Evolutionary conservation across 2,797 vertebrate genomes (phyloP), one percentile per base, ranked within the genome.

Genomic region (Psittacula derbiana): DNA sequence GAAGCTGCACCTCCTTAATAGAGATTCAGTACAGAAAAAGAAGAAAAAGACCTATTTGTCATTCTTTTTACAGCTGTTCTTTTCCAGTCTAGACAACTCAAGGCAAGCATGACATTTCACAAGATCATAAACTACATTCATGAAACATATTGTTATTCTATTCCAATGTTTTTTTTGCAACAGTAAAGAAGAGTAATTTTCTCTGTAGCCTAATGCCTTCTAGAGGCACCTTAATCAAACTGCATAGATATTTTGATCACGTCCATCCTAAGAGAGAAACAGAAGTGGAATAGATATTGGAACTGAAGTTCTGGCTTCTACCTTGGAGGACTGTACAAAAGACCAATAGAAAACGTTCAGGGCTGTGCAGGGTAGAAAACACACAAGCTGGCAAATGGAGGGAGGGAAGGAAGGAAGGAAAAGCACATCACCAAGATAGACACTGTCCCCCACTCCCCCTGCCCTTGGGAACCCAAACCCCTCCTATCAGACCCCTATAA

Each of bases 31-130:
- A 87, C 19, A 66, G 52, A 82, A 90, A 88, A 93, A 87, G 49
- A 81, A 91, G 73, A 86, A 83, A 91, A 94, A 52, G 43, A 80
- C 36, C 57, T 82, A 89, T 92, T 87, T 89, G 74, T 94, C 64
- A 86, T 93, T 92, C 50, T 80, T 93, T 94, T 88, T 88, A 86
- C 65, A 84, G 71, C 49, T 89, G 75, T 80, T 95, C 86, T 86
- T 95, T 92, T 80, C 69, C 80, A 78, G 74, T 82, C 83, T 83
- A 95, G 88, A 93, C 90, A 93, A 86, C 84, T 92, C 86, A 89
- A 95, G 72, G 90, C 53, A 95, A 93, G 62, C 80, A n/a, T 79
- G 78, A 90, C 80, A 93, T 89, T 95, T 95, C 90, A 88, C 69
- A 90, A 52, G 65, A 83, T 58, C 89, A 93, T 86, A 93, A 90